A percentile compares a stretch with the other conserved stretches of the same genome.
Conservation (phyloP, 2,797 vertebrate species). For the Chiropotes sagulatus region DNA sequence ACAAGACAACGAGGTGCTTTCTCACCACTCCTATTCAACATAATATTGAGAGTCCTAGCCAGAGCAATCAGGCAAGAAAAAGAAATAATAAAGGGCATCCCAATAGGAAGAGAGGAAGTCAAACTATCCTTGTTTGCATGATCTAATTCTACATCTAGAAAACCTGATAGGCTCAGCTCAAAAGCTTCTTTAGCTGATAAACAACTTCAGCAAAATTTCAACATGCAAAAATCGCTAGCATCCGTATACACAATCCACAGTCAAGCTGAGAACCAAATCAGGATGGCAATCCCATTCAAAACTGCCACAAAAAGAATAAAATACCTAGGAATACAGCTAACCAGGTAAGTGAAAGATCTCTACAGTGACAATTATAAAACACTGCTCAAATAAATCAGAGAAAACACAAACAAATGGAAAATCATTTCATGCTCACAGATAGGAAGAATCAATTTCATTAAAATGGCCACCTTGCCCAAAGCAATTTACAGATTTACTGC, state of each 20-base stretch:
- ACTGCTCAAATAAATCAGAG: not conserved
- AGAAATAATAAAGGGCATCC: not conserved
- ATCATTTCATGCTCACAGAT: not conserved
- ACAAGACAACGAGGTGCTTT: not conserved
- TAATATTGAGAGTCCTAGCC: not conserved
- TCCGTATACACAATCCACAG: not conserved
- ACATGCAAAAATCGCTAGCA: not conserved
- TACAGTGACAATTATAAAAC: not conserved
- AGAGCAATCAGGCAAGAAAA: not conserved
- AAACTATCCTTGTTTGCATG: not conserved
- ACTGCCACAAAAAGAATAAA: not conserved
- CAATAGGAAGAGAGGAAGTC: not conserved
- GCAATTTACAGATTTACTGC: not conserved
- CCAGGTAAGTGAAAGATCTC: not conserved
- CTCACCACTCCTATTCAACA: not conserved
- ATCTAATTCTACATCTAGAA: not conserved
- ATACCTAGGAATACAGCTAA: not conserved
- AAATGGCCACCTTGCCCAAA: not conserved
- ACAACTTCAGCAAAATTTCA: not conserved
- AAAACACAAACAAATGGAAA: not conserved
- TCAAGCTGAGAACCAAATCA: not conserved
- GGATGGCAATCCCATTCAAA: not conserved
- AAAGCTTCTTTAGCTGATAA: not conserved
- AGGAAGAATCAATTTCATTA: not conserved
- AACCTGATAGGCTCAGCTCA: not conserved